Evolutionary conservation across 2,797 vertebrate genomes (phyloP), one percentile per base, ranked within the genome.

Genomic region (Myripristis jacobus): DNA sequence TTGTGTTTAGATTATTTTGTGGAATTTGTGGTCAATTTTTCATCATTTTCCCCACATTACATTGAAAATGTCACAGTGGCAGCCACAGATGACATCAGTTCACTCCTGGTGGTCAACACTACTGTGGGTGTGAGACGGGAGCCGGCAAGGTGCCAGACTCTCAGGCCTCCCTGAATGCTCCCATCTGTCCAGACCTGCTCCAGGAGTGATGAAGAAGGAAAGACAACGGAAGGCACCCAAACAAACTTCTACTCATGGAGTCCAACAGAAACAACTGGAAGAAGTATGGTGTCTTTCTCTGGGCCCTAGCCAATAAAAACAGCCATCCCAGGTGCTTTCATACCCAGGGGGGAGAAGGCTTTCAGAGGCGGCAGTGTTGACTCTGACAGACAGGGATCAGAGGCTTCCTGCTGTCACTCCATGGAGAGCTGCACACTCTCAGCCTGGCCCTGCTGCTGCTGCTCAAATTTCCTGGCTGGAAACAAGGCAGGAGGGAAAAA

Each of bases 401-500:
- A 0, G 44, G 18, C 53, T 6, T 2, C 16, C 21, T 54, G 27
- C 3, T 61, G 27, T 94, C 87, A 95, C 77, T 94, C 94, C 91
- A 95, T 94, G 27, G 93, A 91, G 48, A 95, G 91, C 85, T 94
- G 94, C 57, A 95, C 94, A 3, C 92, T 93, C 1, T 95, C 94
- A 0, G 88, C 25, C 81, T 93, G 92, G 15, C 77, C 69, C 31
- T 81, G 82, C 21, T 77, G 73, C 1, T 92, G 92, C 47, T 92
- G 92, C 2, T 95, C 94, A 69, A 89, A 92, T 57, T 95, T 95
- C 56, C 94, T 87, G 41, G 94, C 94, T 95, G 24, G 21, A 81
- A 75, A 60, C 1, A 60, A 11, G 19, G 66, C 65, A 41, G 19
- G 19, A 31, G 2, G 15, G 2, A 3, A 3, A 9, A 16, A 15